Evolutionary conservation across 64 coral and sea anemone species (phyloP), one percentile per base, ranked within the genome.

Genomic region (Actinia equina): DNA sequence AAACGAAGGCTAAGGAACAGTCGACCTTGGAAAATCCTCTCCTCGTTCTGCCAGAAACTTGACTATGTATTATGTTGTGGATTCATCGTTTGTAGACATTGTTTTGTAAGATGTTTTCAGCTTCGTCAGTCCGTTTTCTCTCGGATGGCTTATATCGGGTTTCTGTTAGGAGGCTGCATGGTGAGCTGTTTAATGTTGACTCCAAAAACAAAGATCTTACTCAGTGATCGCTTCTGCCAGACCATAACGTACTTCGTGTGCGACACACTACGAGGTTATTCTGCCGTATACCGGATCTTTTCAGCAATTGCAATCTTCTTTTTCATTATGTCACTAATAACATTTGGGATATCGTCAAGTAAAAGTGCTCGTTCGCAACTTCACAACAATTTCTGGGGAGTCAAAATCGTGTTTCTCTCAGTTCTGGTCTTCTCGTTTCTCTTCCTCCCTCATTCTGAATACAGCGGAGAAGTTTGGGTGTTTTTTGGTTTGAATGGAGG

Each of bases 401-500:
- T 99, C 15, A 99, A 99, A 62, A 95, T 94, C 9, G 43, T 95
- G 0, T 11, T 90, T 8, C 84, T 99, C 18, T 86, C 93, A 3
- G 2, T 93, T 55, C 57, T 95, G 17, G 92, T 88, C 17, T 90
- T 95, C 57, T 22, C 62, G 19, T 99, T 99, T 85, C 80, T 99
- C 30, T 84, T 99, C 19, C 86, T 99, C 41, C 97, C 97, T 0
- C 97, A 95, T 59, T 95, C 88, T 13, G 97, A 99, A 42, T 99
- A 95, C 74, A 93, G 86, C 22, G 97, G 97, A 10, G 97, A 99
- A 84, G 89, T 99, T 7, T 99, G 97, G 97, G 90, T 92, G 22
- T 99, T 99, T 83, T 99, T 99, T 55, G 97, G 93, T 22, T 57
- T 99, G 6, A 99, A 99, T 52, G 97, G 93, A 16, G 93, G 93